Evolutionary conservation across 2,113 vertebrate genomes (phyloP), one percentile per base, ranked within the genome.

Genomic region (Lampris megalopsis): DNA sequence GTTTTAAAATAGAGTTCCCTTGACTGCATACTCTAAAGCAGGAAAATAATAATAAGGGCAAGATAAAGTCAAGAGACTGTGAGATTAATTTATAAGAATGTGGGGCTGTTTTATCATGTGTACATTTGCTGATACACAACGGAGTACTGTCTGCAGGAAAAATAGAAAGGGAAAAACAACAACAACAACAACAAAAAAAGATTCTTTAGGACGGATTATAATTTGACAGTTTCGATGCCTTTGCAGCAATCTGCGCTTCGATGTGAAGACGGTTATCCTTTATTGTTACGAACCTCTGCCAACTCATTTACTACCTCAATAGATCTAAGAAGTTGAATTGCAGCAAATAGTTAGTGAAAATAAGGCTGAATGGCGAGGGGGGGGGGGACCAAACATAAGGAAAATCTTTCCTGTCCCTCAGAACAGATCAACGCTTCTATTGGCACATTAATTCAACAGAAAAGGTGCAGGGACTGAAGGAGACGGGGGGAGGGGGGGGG

Each of bases 1-100:
- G 88, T 86, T 91, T 92, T 90, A 87, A 91, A 92, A 91, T 92
- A 90, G 88, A 84, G 82, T 83, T 89, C 80, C 82, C 85, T 73
- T 82, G 86, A 80, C 84, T 76, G 77, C 82, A 82, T 71, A 79
- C 71, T 84, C 79, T 86, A 76, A 81, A 65, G 50, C 54, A 49
- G 79, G 75, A 72, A 85, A 88, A 88, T 89, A 85, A 83, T 85
- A 91, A 90, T 88, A 88, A 90, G 83, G 83, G 78, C 81, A 79
- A 78, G 83, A 84, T 85, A 80, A 86, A 88, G 83, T 81, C 79
- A 86, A 82, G 82, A 87, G 83, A 90, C 58, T 68, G 60, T 63
- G 62, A 82, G 67, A 50, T 66, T 79, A 80, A 84, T 85, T 81
- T 60, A 59, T 58, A 73, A 65, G 35, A 77, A 75, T 60, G 5